phyloP scores from a whole-genome alignment of 2,113 vertebrate genomes.

The Pteropus alecto region DNA sequence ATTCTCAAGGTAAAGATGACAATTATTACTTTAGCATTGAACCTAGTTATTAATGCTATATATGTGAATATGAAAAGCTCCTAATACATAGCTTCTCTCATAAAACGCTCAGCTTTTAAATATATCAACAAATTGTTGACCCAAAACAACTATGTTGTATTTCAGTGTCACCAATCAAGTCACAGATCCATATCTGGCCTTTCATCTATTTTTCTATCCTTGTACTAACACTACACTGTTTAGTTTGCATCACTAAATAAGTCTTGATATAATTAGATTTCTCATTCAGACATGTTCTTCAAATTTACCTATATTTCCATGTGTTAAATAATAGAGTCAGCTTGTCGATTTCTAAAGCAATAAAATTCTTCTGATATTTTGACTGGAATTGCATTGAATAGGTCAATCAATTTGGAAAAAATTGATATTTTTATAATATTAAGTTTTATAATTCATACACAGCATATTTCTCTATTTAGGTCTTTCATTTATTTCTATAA shows the following conservation, averaged over 20 bases:
- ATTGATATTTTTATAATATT: background rate
- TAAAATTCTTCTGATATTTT: background rate
- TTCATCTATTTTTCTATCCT: background rate
- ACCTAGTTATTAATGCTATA: background rate
- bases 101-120: background rate
- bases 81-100: background rate
- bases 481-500: background rate
- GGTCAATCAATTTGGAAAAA: background rate
- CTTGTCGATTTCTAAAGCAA: background rate
- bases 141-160: background rate
- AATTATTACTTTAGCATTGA: background rate
- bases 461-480: background rate
- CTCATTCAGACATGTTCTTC: background rate
- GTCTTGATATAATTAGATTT: background rate
- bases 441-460: background rate
- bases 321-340: background rate
- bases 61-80: background rate
- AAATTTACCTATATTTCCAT: background rate
- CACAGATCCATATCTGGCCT: background rate
- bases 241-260: background rate
- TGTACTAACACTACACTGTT: background rate
- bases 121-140: background rate
- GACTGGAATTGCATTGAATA: background rate
- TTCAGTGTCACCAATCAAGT: background rate
- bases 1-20: conserved; percentile 13